A percentile compares a stretch with the other conserved stretches of the same genome.
These are phyloP conservation scores for Arvicanthis niloticus DNA, from an alignment of 2,113 vertebrate species.

Conservation along the genomic window DNA sequence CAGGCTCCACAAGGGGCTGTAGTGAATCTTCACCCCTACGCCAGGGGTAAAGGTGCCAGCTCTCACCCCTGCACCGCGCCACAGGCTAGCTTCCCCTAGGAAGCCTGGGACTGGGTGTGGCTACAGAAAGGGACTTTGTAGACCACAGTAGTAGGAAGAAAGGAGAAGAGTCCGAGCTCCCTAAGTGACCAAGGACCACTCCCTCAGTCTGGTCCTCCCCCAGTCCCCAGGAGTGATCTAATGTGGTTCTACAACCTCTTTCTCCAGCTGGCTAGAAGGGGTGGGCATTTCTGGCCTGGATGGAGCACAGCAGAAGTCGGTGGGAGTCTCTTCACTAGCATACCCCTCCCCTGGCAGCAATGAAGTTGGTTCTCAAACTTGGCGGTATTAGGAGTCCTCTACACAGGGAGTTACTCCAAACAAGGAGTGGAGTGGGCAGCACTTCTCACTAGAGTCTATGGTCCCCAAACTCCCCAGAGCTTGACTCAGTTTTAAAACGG, in stretches of 20 bases:
- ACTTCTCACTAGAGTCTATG: accelerated
- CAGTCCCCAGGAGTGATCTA: too few species aligned
- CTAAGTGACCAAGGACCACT: not conserved
- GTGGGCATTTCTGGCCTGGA: not conserved
- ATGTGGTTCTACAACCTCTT: not conserved
- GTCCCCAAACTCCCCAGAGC: not conserved
- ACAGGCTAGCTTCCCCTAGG: not conserved
- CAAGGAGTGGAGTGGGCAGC: accelerated
- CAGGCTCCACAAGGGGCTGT: too few species aligned
- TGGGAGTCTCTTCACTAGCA: not conserved
- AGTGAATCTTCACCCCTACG: not conserved
- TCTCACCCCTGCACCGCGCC: not conserved
- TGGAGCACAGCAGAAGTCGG: accelerated
- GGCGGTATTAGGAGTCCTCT: accelerated
- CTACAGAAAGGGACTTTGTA: not conserved
- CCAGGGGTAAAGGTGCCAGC: not conserved
- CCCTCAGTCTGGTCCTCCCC: not conserved
- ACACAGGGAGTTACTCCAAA: accelerated
- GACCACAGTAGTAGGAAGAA: accelerated
- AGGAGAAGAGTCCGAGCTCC: not conserved
- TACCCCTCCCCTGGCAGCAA: not conserved
- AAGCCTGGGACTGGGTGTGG: not conserved
- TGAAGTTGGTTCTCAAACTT: not conserved
- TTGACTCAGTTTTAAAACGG: not conserved
- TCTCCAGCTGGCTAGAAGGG: not conserved